These are phyloP conservation scores for Erebia epiphron DNA, from an alignment of 2,888 invertebrate genomes.

Conservation along the genomic window DNA sequence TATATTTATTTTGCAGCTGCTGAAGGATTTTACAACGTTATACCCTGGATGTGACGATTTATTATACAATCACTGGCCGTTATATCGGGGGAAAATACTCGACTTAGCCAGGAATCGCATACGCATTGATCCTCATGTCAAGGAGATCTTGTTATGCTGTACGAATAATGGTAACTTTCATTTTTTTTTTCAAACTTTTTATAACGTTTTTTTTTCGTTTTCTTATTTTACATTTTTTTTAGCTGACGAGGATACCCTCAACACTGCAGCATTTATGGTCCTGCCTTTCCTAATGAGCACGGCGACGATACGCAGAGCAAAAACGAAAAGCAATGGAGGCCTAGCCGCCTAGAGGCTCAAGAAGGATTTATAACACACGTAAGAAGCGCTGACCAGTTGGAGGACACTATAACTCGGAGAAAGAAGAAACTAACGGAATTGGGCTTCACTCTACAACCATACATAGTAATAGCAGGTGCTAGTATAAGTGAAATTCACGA, in stretches of 20 bases:
- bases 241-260: slow-evolving; percentile 6
- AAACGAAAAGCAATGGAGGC: slow-evolving; percentile 5
- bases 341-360: slow-evolving; percentile 1
- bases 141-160: slow-evolving; percentile 4
- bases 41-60: slow-evolving; percentile 6
- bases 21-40: slow-evolving; percentile 6
- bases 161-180: neutral
- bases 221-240: slow-evolving; percentile 4
- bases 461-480: slow-evolving; percentile 5
- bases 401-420: slow-evolving; percentile 3
- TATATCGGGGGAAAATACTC: slow-evolving; percentile 7
- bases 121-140: slow-evolving; percentile 7
- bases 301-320: slow-evolving; percentile 5
- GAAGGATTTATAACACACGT: slow-evolving; percentile 4
- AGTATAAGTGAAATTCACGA: slow-evolving; percentile 7
- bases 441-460: slow-evolving; percentile 6
- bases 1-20: slow-evolving; percentile 3
- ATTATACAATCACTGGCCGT: slow-evolving; percentile 1
- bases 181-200: neutral
- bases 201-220: slow-evolving; percentile 4
- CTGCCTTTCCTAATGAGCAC: slow-evolving; percentile 4
- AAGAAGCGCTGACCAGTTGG: slow-evolving; percentile 4
- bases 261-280: slow-evolving; percentile 3
- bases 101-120: slow-evolving; percentile 7
- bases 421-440: slow-evolving; percentile 7